phyloP scores from a whole-genome alignment of 2,888 invertebrate species.

The Oscheius sp. region DNA sequence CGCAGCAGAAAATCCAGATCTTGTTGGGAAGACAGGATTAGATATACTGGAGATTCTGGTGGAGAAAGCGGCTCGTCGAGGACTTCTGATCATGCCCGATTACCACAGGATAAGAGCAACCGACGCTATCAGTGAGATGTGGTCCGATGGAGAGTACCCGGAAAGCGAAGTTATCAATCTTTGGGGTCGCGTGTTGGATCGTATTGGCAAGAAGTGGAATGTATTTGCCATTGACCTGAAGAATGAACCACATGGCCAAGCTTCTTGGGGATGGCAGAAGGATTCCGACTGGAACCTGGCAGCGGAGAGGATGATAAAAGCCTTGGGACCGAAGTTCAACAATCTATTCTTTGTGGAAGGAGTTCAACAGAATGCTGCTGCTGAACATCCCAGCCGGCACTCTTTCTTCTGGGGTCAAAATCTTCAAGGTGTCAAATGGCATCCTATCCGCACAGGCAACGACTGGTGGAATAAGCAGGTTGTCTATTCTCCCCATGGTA shows the following conservation, averaged over 20 bases:
- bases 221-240: not conserved
- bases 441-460: not conserved
- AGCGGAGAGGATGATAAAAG: not conserved
- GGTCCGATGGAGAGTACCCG: not conserved
- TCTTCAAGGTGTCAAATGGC: not conserved
- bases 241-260: not conserved
- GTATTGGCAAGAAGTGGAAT: not conserved
- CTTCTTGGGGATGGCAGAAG: not conserved
- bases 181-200: not conserved
- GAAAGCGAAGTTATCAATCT: not conserved
- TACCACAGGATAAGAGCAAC: not conserved
- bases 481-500: not conserved
- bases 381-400: not conserved
- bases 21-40: not conserved
- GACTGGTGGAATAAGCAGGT: not conserved
- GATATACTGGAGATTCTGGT: not conserved
- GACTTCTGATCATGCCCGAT: not conserved
- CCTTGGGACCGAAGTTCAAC: not conserved
- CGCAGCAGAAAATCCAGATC: not conserved
- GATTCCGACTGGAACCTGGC: not conserved
- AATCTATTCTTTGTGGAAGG: slow-evolving; percentile 6
- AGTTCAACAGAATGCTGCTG: not conserved
- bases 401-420: not conserved
- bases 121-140: not conserved
- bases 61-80: not conserved